Conservation (phyloP, 2,113 vertebrate genomes). For the Chionodraco myersi region DNA sequence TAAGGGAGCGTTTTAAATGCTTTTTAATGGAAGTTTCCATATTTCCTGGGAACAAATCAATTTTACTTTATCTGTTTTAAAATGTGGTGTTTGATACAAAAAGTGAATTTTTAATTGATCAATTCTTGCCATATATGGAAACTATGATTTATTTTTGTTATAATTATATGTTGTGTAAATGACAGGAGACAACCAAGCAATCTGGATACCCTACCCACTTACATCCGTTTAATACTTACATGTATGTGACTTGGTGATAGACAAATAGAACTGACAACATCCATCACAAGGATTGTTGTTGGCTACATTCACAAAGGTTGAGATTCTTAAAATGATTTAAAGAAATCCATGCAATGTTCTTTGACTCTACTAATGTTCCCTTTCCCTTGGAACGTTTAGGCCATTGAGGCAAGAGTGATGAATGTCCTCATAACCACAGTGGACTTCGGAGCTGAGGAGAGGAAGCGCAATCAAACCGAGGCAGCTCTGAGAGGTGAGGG, state of each 20-base stretch:
- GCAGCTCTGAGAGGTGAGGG: conserved; percentile 52
- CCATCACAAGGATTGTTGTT: background rate
- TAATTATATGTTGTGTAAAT: background rate
- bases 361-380: conserved; percentile 22
- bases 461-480: conserved; percentile 66
- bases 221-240: background rate
- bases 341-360: conserved; percentile 17
- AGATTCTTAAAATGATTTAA: background rate
- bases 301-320: background rate
- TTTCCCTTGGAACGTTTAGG: conserved; percentile 45
- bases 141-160: background rate
- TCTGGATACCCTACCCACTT: background rate
- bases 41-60: background rate
- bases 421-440: conserved; percentile 60
- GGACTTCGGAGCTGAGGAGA: conserved; percentile 56
- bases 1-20: background rate
- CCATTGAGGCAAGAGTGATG: conserved; percentile 53
- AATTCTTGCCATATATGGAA: background rate
- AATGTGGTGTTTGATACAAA: background rate
- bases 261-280: background rate
- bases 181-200: background rate
- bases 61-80: background rate
- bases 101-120: background rate
- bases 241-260: background rate
- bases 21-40: background rate